These are phyloP conservation scores for Urophycis tenuis DNA, from an alignment of 2,797 vertebrate species.

Conservation along the genomic window DNA sequence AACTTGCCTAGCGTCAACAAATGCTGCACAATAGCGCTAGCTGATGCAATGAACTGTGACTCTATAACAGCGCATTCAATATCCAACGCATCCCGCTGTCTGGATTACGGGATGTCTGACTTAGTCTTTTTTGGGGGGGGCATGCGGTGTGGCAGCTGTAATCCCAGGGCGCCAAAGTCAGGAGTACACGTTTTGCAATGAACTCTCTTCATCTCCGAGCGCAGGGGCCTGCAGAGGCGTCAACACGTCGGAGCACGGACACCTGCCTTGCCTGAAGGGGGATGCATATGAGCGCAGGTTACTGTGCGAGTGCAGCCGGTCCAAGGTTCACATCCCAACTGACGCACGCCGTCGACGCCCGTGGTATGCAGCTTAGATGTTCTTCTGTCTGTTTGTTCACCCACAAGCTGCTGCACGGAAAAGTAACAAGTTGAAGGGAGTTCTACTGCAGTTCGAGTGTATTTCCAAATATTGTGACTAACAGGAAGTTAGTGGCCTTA, in stretches of 20 bases:
- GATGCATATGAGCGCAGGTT: constrained; percentile 6
- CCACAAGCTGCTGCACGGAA: neutral
- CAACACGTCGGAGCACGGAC: constrained; percentile 27
- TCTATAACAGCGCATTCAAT: neutral
- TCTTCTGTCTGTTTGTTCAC: neutral
- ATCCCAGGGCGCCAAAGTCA: neutral
- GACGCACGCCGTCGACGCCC: neutral
- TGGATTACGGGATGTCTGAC: neutral
- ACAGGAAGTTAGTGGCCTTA: neutral
- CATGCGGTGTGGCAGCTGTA: constrained; percentile 7
- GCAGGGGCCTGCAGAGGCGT: constrained; percentile 19
- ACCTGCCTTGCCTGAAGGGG: constrained; percentile 43
- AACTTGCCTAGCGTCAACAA: constrained; percentile 48
- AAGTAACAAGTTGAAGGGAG: neutral
- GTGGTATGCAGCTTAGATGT: neutral
- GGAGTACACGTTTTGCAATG: constrained; percentile 34
- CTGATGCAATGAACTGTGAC: constrained; percentile 10
- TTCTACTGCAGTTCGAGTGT: too few relatives aligned
- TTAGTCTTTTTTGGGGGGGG: neutral
- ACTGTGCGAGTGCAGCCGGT: neutral
- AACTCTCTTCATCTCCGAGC: constrained; percentile 14
- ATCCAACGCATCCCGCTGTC: neutral
- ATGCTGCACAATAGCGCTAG: constrained; percentile 14
- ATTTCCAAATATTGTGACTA: too few relatives aligned
- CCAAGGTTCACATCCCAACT: neutral